Evolutionary conservation across 2,797 vertebrate genomes (phyloP).

Genomic region (Luscinia megarhynchos): DNA sequence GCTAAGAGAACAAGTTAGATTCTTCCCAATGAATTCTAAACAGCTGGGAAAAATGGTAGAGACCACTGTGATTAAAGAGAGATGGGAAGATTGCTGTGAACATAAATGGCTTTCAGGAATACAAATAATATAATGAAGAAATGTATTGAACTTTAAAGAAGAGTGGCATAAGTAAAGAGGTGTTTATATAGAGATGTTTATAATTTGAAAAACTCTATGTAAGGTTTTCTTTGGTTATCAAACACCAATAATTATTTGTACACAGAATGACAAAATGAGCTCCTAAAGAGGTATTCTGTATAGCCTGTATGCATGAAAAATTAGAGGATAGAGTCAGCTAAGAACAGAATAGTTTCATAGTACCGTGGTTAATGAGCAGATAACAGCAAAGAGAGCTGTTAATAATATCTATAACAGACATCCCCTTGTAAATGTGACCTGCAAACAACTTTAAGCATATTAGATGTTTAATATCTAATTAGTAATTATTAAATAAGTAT

Average conservation of each 20-base stretch:
- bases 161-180: neutral
- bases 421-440: neutral
- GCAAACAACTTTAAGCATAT: constrained; percentile 3
- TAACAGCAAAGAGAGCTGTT: neutral
- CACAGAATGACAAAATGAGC: neutral
- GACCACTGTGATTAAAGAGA: neutral
- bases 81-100: neutral
- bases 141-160: neutral
- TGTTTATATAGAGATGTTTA: neutral
- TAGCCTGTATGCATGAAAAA: neutral
- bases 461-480: too few relatives aligned
- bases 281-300: neutral
- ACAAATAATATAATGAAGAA: neutral
- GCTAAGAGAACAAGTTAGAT: neutral
- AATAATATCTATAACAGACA: neutral
- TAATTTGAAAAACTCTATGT: neutral
- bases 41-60: neutral
- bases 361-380: neutral
- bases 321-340: neutral
- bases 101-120: neutral
- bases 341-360: neutral
- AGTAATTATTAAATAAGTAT: too few relatives aligned
- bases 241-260: neutral
- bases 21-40: neutral
- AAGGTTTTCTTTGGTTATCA: neutral